These are phyloP conservation scores for Nomada fucata DNA, from an alignment of 2,888 invertebrate species.

Conservation along the genomic window DNA sequence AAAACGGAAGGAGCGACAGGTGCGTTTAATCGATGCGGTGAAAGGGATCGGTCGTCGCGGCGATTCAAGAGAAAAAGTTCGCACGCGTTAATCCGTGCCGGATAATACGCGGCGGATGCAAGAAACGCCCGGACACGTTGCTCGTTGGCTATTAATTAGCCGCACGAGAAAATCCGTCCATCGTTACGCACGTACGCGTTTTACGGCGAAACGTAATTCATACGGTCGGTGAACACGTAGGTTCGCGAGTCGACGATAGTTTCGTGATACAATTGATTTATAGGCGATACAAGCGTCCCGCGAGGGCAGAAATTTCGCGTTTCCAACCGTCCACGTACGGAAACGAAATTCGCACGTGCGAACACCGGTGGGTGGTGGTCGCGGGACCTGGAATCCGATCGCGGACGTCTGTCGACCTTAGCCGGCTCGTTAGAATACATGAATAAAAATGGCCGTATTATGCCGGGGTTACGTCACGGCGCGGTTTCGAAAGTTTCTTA, in stretches of 20 bases:
- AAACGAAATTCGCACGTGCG: constrained; percentile 3
- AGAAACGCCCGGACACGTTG: constrained; percentile 47
- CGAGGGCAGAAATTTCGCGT: background rate
- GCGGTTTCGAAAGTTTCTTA: constrained; percentile 44
- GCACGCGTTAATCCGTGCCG: constrained; percentile 59
- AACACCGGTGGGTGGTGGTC: constrained; percentile 15
- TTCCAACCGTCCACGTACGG: background rate
- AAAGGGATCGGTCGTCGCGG: constrained; percentile 56
- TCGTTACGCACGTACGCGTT: constrained; percentile 50
- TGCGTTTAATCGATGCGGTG: constrained; percentile 56
- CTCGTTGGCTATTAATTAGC: constrained; percentile 59
- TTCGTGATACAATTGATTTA: background rate
- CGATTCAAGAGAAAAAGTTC: constrained; percentile 52
- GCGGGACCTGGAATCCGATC: background rate
- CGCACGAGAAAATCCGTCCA: constrained; percentile 43
- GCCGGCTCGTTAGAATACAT: constrained; percentile 42
- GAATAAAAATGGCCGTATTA: constrained; percentile 50
- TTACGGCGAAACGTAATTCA: constrained; percentile 27
- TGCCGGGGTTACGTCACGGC: constrained; percentile 38
- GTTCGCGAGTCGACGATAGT: background rate
- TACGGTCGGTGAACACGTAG: background rate
- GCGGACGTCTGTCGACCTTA: constrained; percentile 31
- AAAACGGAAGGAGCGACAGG: constrained; percentile 52
- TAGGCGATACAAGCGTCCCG: background rate
- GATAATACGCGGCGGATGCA: constrained; percentile 50